Evolutionary conservation across 2,797 vertebrate species (phyloP), one percentile per base, ranked within the genome.

Genomic region (Sternarchorhynchus goeldii): DNA sequence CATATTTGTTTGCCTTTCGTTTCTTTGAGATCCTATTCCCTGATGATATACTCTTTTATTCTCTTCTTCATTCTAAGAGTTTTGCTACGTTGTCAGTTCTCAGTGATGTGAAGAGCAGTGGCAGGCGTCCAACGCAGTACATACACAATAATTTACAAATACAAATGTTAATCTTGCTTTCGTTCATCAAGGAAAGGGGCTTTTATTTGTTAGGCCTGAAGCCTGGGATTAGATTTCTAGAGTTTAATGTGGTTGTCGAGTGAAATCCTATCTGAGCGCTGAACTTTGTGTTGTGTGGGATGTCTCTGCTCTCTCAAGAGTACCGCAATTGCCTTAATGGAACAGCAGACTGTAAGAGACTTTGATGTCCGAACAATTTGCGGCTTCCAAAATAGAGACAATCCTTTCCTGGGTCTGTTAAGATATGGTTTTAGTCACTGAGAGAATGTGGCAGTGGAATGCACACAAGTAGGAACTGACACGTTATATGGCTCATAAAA

Each of bases 191-290:
- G 78, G 75, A 60, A 73, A 67, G 73, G 77, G 76, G 17, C 31
- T 79, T 88, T 88, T 84, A 86, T 82, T 77, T 75, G 79, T 78
- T 67, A 85, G 81, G 39, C 73, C 77, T 83, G 56, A 78, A 68
- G 32, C 74, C 74, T 53, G 50, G 76, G 76, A 89, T 88, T 77
- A 80, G 78, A 87, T 89, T 85, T 88, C 50, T 34, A 73, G 74
- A 76, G 79, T 63, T 82, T 82, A 76, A 81, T 87, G 82, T 79
- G 67, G 75, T 86, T 86, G 79, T 80, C 57, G 76, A 81, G 70
- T 78, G 75, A 84, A 79, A 75, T 80, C 78, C 86, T 82, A 88
- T 89, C 85, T 65, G 62, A 41, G 41, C 14, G 29, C 8, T 73
- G 34, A 83, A 82, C 81, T 88, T 90, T 84, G 86, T 16, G 36